Evolutionary conservation across 2,888 invertebrate species (phyloP).

Genomic region (Galeruca laticollis): DNA sequence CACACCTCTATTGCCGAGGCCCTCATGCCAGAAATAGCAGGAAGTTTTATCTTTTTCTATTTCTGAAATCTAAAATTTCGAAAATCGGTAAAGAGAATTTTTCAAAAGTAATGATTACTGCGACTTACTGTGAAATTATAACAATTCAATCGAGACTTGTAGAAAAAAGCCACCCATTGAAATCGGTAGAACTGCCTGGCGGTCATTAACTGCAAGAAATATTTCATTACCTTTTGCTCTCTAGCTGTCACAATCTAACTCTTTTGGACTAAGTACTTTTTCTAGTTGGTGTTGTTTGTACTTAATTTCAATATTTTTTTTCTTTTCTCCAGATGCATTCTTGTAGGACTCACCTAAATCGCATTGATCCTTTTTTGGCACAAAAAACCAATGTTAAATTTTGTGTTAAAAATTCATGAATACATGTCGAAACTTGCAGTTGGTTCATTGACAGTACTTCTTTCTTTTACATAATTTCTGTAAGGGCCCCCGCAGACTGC

Average conservation of each 20-base stretch:
- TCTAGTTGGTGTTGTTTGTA: no score
- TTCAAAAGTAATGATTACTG: no score
- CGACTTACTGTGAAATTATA: neutral
- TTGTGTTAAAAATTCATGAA: neutral
- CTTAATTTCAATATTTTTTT: neutral
- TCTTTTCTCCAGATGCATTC: neutral
- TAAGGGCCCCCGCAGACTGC: no score
- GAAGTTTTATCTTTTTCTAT: slow-evolving; percentile 18
- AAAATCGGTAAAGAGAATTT: slow-evolving; percentile 1
- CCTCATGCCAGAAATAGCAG: slow-evolving; percentile 41
- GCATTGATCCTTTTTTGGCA: slow-evolving; percentile 1
- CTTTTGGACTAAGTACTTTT: no score
- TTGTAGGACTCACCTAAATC: neutral
- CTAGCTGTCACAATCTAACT: no score
- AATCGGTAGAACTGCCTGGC: no score
- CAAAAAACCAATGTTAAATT: neutral
- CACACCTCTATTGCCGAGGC: slow-evolving; percentile 36
- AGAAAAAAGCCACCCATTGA: no score
- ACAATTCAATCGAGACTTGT: no score
- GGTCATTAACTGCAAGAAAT: no score
- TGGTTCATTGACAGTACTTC: neutral
- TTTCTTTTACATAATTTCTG: slow-evolving; percentile 4
- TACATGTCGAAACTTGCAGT: slow-evolving; percentile 4
- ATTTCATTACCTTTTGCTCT: no score
- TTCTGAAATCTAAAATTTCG: slow-evolving; percentile 28